Conservation (phyloP, 2,888 invertebrate genomes). For the Acanthosepion esculentum region DNA sequence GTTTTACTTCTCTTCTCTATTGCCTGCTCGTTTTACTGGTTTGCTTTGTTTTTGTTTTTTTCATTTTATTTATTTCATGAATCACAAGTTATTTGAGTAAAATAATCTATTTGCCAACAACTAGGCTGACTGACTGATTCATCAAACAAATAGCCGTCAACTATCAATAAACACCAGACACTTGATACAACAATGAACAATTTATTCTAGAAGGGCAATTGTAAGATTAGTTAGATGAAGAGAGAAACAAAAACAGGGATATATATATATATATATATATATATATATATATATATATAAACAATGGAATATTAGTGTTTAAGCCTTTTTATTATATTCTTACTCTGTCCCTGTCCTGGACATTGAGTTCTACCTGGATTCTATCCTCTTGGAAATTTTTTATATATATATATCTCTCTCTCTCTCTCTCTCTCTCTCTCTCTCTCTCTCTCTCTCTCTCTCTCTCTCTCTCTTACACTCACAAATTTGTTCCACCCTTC, state of each 20-base stretch:
- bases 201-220: not conserved
- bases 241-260: not conserved
- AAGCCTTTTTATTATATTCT: too few species aligned
- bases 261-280: not conserved
- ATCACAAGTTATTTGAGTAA: slow-evolving; percentile 9
- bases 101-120: not conserved
- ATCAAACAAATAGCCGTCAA: not conserved
- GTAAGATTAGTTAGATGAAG: not conserved
- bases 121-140: not conserved
- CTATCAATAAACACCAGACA: slow-evolving; percentile 13
- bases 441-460: too few species aligned
- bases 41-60: not conserved
- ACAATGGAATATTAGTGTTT: too few species aligned
- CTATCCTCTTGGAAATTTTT: too few species aligned
- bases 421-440: too few species aligned
- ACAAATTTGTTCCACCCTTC: too few species aligned
- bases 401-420: too few species aligned
- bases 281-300: too few species aligned
- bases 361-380: too few species aligned
- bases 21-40: not conserved
- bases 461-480: too few species aligned
- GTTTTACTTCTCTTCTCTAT: not conserved
- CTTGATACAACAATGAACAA: not conserved
- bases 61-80: not conserved
- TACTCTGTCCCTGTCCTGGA: too few species aligned